Conservation (phyloP, 2,113 vertebrate species). For the Oenanthe oenanthe region DNA sequence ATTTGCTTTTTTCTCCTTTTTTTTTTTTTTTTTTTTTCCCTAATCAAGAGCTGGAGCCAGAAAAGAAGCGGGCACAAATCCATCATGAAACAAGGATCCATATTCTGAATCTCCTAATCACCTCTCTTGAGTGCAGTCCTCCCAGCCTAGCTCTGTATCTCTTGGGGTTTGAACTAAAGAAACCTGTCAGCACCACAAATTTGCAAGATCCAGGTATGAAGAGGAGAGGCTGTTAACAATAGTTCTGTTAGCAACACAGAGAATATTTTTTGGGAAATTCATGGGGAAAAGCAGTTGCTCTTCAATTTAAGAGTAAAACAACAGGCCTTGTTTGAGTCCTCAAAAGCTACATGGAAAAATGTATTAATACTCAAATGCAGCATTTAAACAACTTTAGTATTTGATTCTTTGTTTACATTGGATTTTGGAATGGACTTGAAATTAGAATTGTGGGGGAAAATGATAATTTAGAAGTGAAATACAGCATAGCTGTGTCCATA, state of each 20-base stretch:
- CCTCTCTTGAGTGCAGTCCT: conserved; percentile 90
- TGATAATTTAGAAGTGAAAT: background rate
- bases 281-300: background rate
- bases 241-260: background rate
- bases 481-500: background rate
- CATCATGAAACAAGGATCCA: conserved; percentile 94
- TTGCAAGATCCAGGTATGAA: conserved; percentile 92
- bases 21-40: background rate
- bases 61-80: conserved; percentile 82
- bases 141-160: conserved; percentile 93
- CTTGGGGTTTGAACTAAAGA: conserved; percentile 94
- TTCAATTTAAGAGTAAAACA: background rate
- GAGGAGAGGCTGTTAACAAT: background rate
- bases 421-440: background rate
- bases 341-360: background rate
- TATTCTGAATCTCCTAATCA: conserved; percentile 95
- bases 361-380: background rate
- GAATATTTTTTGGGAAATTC: background rate
- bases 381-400: background rate
- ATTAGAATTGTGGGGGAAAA: background rate
- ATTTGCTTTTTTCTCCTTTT: background rate
- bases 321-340: background rate
- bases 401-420: background rate
- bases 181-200: conserved; percentile 92
- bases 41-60: conserved; percentile 76